These are phyloP conservation scores for Desmodus rotundus DNA, from an alignment of 2,113 vertebrate species.

Conservation along the genomic window DNA sequence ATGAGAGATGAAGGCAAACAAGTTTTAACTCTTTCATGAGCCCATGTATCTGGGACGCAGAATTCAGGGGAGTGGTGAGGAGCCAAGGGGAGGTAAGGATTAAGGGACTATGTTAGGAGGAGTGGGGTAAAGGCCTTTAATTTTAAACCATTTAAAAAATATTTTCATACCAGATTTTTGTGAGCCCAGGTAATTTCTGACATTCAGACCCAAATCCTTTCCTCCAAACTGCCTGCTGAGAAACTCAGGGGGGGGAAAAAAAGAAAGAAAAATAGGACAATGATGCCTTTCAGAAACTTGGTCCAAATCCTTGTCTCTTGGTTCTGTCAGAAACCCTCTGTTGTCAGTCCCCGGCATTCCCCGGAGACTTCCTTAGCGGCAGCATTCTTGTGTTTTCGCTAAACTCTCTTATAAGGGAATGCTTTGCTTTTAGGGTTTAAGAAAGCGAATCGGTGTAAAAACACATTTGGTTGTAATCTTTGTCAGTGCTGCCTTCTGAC, in stretches of 20 bases:
- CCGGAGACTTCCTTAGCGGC: not conserved
- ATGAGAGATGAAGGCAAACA: not conserved
- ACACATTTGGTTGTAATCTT: constrained; percentile 55
- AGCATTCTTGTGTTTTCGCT: not conserved
- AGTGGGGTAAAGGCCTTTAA: not conserved
- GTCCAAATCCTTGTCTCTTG: constrained; percentile 32
- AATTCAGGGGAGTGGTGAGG: not conserved
- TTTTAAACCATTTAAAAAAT: not conserved
- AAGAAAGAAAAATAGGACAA: not conserved
- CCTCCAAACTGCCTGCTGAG: not conserved
- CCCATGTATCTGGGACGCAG: not conserved
- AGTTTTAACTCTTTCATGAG: not conserved
- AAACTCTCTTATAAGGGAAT: not conserved
- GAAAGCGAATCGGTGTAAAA: not conserved
- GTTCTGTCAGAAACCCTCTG: constrained; percentile 33
- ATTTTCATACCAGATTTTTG: not conserved
- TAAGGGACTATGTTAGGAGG: not conserved
- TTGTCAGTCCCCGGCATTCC: not conserved
- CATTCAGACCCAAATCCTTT: not conserved
- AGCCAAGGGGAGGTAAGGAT: not conserved
- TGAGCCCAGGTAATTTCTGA: not conserved
- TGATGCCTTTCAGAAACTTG: not conserved
- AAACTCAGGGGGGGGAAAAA: not conserved
- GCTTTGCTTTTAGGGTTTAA: constrained; percentile 20
- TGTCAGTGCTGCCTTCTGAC: constrained; percentile 26